Percentiles rank a stretch among this genome's conserved stretches.
Conservation (phyloP, 1,140 invertebrate species). For the Pseudomyrmex flavicornis region DNA sequence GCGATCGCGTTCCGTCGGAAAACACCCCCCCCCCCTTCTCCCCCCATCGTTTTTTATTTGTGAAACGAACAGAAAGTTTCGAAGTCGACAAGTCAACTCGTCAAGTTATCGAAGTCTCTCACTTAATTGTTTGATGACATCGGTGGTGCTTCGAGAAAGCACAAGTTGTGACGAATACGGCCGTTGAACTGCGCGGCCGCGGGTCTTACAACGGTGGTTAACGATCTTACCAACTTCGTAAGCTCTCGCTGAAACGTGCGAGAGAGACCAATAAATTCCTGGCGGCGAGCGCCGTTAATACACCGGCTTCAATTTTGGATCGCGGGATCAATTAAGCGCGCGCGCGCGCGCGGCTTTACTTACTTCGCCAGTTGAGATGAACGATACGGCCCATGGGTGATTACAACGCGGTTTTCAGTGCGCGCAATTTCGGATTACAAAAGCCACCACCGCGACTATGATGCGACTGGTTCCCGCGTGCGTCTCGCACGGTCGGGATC, state of each 20-base stretch:
- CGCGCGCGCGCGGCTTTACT: slow-evolving; percentile 48
- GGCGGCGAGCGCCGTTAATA: not conserved
- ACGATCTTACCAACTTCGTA: not conserved
- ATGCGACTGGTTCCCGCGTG: not conserved
- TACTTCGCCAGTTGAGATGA: slow-evolving; percentile 73
- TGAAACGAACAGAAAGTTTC: no score
- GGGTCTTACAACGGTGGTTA: not conserved
- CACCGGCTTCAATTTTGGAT: slow-evolving; percentile 9
- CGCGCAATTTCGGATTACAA: slow-evolving; percentile 8
- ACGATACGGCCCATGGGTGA: slow-evolving; percentile 71
- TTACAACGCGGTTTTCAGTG: slow-evolving; percentile 1
- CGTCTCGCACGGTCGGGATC: no score
- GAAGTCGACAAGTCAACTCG: no score
- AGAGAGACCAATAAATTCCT: not conserved
- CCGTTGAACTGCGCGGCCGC: no score
- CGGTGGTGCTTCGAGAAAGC: no score
- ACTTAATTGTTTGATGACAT: no score
- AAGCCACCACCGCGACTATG: no score
- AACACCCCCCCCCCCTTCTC: no score
- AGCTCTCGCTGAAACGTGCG: not conserved
- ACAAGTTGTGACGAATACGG: no score
- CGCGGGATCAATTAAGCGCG: slow-evolving; percentile 8
- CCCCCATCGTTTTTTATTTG: no score
- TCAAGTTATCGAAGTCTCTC: no score
- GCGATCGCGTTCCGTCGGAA: no score